phyloP scores from a whole-genome alignment of 37 sponge, comb jelly and placozoan genomes.

The Halichondria panicea region DNA sequence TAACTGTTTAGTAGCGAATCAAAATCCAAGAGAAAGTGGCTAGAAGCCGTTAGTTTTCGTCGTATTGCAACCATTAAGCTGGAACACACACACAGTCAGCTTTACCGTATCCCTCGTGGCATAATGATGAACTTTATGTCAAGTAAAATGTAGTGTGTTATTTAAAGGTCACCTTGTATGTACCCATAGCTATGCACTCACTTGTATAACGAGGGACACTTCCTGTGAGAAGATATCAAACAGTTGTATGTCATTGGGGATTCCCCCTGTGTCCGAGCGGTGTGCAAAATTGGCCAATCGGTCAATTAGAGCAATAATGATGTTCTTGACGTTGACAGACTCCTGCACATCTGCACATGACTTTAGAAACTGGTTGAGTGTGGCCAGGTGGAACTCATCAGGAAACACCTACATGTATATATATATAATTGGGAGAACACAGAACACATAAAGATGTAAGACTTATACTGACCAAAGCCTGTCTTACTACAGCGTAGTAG shows the following conservation, averaged over 20 bases:
- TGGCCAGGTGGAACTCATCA: constrained; percentile 96
- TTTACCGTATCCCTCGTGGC: too few relatives aligned
- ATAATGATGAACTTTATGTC: too few relatives aligned
- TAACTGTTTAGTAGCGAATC: too few relatives aligned
- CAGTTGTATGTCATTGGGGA: constrained; percentile 82
- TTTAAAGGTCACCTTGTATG: background rate
- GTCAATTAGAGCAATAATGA: constrained; percentile 90
- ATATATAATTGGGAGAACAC: constrained; percentile 1
- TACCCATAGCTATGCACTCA: too few relatives aligned
- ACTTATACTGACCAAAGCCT: too few relatives aligned
- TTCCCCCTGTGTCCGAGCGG: constrained; percentile 80
- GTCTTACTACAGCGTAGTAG: too few relatives aligned
- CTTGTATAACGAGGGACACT: constrained; percentile 89
- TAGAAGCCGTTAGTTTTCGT: too few relatives aligned
- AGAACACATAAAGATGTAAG: too few relatives aligned
- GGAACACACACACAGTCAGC: too few relatives aligned
- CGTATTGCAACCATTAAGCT: too few relatives aligned
- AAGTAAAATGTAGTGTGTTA: background rate
- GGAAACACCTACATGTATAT: constrained; percentile 84
- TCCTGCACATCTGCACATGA: constrained; percentile 82
- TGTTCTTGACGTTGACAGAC: constrained; percentile 92
- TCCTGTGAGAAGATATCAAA: constrained; percentile 98
- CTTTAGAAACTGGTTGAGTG: constrained; percentile 86
- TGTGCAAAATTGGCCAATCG: constrained; percentile 84
- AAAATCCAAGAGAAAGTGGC: too few relatives aligned